Evolutionary conservation across 1,140 invertebrate genomes (phyloP), one percentile per base, ranked within the genome.

Genomic region (Drosophila triauraria): DNA sequence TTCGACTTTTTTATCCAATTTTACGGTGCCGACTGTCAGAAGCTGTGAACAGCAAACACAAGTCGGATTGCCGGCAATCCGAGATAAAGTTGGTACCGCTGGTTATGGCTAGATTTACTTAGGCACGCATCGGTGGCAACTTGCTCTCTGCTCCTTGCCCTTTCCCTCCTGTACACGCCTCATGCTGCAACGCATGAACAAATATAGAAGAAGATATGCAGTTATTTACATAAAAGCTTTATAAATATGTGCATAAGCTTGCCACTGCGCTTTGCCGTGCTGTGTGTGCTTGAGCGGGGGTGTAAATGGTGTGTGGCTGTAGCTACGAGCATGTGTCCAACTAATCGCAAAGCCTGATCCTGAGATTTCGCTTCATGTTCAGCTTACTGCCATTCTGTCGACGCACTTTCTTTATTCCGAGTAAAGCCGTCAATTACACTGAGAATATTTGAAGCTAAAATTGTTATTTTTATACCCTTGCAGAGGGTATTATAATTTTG

Each of bases 221-320:
- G 68, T 78, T 78, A 70, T 86, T 81, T 75, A 67, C 61, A 86
- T 82, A 76, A 85, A 81, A 77, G 58, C 57, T 78, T 58, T 79
- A 63, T 67, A 80, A 84, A 84, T 78, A 79, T 79, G 67, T 79
- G 58, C 75, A 79, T 53, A 71, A 69, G 64, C 69, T 59, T 60
- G 48, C 67, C 67, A 32, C 10, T 46, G 51, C 58, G 48, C 13
- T 56, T 32, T 74, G 23, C 32, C 30, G 46, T 20, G 58, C 30
- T 42, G 54, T 23, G 35, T 58, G 40, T 47, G 35, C 40, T 35
- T 3, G 32, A 35, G 51, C 17, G 35, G 7, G 23, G n/a, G 46
- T 43, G 42, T 27, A 54, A 60, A 60, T 67, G 57, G 53, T 70
- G 50, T 70, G 27, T 70, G 56, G 25, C 32, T 58, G 20, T 48